phyloP scores from a whole-genome alignment of 2,113 vertebrate species.

The Poeciliopsis prolifica region DNA sequence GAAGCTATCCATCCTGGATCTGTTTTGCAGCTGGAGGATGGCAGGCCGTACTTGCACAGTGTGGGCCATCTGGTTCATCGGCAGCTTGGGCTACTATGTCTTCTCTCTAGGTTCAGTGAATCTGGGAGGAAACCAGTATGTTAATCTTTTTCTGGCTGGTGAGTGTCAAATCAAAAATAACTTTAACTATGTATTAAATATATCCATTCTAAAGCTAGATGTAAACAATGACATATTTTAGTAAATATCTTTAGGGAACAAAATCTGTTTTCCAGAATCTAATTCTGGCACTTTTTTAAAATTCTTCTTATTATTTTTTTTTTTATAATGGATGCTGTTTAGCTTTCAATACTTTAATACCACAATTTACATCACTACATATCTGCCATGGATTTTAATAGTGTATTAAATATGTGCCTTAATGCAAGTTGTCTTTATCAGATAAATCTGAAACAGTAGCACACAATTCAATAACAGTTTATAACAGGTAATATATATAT shows the following conservation, averaged over 20 bases:
- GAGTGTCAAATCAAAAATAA: slow-evolving; percentile 36
- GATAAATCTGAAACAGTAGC: too few relatives aligned
- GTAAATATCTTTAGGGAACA: neutral
- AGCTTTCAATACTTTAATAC: too few relatives aligned
- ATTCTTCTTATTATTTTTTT: too few relatives aligned
- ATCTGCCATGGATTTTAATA: too few relatives aligned
- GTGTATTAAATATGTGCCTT: too few relatives aligned
- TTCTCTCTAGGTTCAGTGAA: slow-evolving; percentile 89
- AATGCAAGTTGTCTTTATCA: too few relatives aligned
- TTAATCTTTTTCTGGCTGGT: slow-evolving; percentile 93
- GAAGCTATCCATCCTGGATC: slow-evolving; percentile 86
- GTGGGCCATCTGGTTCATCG: slow-evolving; percentile 94
- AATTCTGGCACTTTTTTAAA: too few relatives aligned
- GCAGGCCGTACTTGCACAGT: slow-evolving; percentile 85
- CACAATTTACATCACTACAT: too few relatives aligned
- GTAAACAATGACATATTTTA: neutral
- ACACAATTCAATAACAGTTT: too few relatives aligned
- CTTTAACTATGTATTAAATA: neutral
- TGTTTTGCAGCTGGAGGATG: slow-evolving; percentile 87
- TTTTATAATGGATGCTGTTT: too few relatives aligned
- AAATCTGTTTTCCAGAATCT: too few relatives aligned
- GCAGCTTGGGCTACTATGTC: slow-evolving; percentile 92
- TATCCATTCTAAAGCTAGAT: neutral
- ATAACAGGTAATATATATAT: too few relatives aligned
- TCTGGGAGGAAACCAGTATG: slow-evolving; percentile 88